These are phyloP conservation scores for Campoletis raptor DNA, from an alignment of 2,888 invertebrate genomes.

Conservation along the genomic window DNA sequence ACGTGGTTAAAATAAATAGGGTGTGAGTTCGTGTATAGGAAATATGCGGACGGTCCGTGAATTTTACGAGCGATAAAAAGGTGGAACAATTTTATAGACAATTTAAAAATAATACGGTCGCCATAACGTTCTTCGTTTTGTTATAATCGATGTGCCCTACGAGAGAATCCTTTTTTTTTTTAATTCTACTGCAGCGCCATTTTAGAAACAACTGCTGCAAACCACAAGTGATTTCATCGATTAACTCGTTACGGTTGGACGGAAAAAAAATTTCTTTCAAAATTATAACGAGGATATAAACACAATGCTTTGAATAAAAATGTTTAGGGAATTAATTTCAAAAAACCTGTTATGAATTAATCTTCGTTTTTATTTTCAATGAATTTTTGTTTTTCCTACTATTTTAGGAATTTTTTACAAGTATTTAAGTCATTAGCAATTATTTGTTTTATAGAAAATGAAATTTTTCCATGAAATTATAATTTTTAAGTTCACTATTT, in stretches of 20 bases:
- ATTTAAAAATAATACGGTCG: constrained; percentile 69
- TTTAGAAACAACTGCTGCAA: background rate
- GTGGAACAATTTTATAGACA: constrained; percentile 66
- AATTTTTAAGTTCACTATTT: background rate
- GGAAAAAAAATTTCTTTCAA: background rate
- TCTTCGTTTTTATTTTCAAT: background rate
- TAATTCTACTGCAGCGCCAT: background rate
- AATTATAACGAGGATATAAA: background rate
- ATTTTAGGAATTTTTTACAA: background rate
- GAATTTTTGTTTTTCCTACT: background rate
- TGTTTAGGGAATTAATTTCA: background rate
- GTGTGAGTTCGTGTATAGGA: background rate
- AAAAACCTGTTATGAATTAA: background rate
- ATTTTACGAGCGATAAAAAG: constrained; percentile 70
- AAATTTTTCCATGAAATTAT: background rate
- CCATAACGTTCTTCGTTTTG: constrained; percentile 43
- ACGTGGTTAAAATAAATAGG: background rate
- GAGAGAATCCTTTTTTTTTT: background rate
- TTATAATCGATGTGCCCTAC: constrained; percentile 33
- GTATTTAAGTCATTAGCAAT: background rate
- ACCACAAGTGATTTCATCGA: background rate
- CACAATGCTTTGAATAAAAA: background rate
- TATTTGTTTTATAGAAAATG: background rate
- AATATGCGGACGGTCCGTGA: constrained; percentile 33
- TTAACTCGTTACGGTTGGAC: background rate